Evolutionary conservation across 1,140 invertebrate genomes (phyloP).

Genomic region (Parasteatoda tepidariorum): DNA sequence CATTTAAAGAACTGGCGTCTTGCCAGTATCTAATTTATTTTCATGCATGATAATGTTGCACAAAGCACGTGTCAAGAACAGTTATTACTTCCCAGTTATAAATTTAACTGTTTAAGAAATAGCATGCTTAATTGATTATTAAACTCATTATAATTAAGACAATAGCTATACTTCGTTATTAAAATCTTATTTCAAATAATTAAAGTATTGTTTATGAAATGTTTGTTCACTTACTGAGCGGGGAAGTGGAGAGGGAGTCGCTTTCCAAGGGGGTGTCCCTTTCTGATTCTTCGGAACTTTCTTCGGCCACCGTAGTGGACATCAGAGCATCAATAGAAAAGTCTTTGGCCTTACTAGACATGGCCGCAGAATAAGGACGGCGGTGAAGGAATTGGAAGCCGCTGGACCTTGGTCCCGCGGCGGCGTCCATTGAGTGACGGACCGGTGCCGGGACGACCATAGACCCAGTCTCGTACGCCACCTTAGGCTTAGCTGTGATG

Average conservation of each 20-base stretch:
- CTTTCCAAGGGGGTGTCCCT: constrained; percentile 40
- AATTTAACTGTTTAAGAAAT: no score
- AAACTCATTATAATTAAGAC: no score
- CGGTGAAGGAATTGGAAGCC: constrained; percentile 33
- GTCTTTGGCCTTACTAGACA: constrained; percentile 57
- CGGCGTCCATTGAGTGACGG: constrained; percentile 48
- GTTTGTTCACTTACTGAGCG: constrained; percentile 33
- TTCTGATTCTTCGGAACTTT: constrained; percentile 49
- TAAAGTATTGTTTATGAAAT: no score
- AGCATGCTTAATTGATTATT: neutral
- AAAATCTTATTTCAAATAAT: no score
- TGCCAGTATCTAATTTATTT: no score
- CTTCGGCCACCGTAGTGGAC: constrained; percentile 30
- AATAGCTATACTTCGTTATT: no score
- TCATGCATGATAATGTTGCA: no score
- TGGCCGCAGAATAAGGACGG: constrained; percentile 29
- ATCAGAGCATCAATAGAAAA: constrained; percentile 59
- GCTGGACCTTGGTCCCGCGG: constrained; percentile 49
- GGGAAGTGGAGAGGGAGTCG: constrained; percentile 12
- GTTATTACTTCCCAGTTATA: no score
- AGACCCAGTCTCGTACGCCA: constrained; percentile 19
- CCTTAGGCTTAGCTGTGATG: constrained; percentile 45
- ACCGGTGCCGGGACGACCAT: constrained; percentile 53
- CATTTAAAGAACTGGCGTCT: no score
- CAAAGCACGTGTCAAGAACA: no score